phyloP scores from a whole-genome alignment of 2,797 vertebrate species.

The Rhinella marina region DNA sequence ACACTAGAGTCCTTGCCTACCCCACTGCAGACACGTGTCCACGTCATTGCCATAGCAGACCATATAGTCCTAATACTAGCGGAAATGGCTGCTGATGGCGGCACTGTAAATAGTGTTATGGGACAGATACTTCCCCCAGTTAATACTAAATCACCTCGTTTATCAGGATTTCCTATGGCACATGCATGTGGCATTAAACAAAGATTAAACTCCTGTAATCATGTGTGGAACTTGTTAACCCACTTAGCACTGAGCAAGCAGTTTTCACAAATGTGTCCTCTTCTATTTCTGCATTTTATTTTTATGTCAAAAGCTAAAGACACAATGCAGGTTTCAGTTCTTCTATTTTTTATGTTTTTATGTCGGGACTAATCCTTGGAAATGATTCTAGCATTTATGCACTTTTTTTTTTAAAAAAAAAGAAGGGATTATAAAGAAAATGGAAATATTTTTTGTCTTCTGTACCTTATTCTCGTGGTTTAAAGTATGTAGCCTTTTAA shows the following conservation, averaged over 20 bases:
- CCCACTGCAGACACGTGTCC: conserved; percentile 66
- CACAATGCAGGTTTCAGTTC: conserved; percentile 60
- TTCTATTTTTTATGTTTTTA: conserved; percentile 69
- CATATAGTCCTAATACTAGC: conserved; percentile 68
- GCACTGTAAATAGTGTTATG: conserved; percentile 74
- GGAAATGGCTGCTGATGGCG: conserved; percentile 72
- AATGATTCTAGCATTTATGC: conserved; percentile 69
- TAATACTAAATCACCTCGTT: conserved; percentile 67
- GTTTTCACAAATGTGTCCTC: conserved; percentile 68
- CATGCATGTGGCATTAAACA: conserved; percentile 75
- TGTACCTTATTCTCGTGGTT: conserved; percentile 68
- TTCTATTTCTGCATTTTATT: conserved; percentile 64
- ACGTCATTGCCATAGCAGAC: conserved; percentile 73
- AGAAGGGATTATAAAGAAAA: conserved; percentile 67
- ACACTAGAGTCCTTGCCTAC: conserved; percentile 68
- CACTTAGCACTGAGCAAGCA: conserved; percentile 74
- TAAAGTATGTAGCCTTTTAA: conserved; percentile 74
- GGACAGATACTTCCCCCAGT: conserved; percentile 67
- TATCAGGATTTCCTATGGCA: conserved; percentile 69
- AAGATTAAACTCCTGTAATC: conserved; percentile 68
- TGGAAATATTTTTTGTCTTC: conserved; percentile 67
- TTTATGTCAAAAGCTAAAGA: conserved; percentile 65
- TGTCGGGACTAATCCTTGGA: conserved; percentile 67
- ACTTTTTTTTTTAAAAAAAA: conserved; percentile 68
- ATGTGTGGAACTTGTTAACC: conserved; percentile 66